Base-by-base conservation (phyloP, 1,140 invertebrate species). In the Philaenus spumarius region DNA sequence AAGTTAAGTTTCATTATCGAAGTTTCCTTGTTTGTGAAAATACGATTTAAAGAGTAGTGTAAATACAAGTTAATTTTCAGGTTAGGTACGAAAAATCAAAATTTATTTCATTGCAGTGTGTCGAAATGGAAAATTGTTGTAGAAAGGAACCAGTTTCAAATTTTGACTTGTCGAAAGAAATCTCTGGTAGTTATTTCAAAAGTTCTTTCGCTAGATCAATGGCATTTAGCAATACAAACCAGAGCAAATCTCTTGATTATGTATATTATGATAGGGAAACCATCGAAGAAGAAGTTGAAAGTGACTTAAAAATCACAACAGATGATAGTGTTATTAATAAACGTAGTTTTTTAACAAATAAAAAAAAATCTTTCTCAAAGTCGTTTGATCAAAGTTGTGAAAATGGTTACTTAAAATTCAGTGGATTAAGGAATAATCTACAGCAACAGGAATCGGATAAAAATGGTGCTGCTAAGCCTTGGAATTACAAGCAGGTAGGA, bases 181-280 rank as follows among this genome's bases (percentile, higher is more conserved):
- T 73, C 12, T 60, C 69, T 3, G 68, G 68, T 11, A 67, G 71
- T 45, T 74, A 71, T 53, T 78, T 77, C 57, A 77, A 78, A 62
- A 77, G 75, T 56, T 71, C 69, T 12, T 78, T 74, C 55, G 76
- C 76, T 7, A 68, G 75, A 17, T 72, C 74, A 0, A 64, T 66
- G 65, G 64, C 62, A 1, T 67, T 78, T 53, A 68, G 62, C 40
- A 71, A 64, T 50, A 68, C 66, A 50, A 68, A 64, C 24, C 69
- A 72, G 11, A 68, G 67, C 11, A 74, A 76, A 56, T 75, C 75
- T 2, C 60, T 77, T 47, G 69, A 76, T 67, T 72, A 68, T 61
- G 65, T 68, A 14, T 58, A 68, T 19, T 51, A 68, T n/a, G 68
- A 72, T 39, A 37, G 59, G 6, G 66, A 53, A 1, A 67, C 60